Percentiles rank a stretch among this genome's conserved stretches.
Conservation (phyloP, 2,113 vertebrate species). For the Crotalus viridis region DNA sequence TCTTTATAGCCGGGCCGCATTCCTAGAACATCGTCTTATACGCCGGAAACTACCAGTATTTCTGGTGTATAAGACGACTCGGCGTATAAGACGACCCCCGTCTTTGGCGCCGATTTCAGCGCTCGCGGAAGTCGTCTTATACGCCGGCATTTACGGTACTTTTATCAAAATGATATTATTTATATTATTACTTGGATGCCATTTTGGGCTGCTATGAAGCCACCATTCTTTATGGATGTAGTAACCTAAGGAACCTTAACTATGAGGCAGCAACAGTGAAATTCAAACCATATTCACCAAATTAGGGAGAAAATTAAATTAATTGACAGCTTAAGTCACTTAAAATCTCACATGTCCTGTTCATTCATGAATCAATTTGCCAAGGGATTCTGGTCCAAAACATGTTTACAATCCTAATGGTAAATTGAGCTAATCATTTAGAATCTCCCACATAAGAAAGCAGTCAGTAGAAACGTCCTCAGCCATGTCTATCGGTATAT, state of each 20-base stretch:
- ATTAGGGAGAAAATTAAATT: background rate
- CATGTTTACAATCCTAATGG: background rate
- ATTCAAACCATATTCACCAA: background rate
- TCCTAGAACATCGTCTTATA: too few relatives aligned
- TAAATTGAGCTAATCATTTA: background rate
- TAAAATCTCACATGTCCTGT: background rate
- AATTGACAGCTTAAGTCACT: background rate
- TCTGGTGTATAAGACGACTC: too few relatives aligned
- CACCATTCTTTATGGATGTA: accelerated
- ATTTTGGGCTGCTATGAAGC: background rate
- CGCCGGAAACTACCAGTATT: too few relatives aligned
- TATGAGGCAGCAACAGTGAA: background rate
- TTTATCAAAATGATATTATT: constrained; percentile 33
- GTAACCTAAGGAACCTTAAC: background rate
- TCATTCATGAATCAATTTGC: background rate
- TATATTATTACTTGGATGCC: background rate
- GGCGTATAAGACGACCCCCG: too few relatives aligned
- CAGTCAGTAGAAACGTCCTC: background rate
- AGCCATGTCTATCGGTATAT: background rate
- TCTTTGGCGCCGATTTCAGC: too few relatives aligned
- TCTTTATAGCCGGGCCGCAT: too few relatives aligned
- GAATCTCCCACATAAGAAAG: background rate
- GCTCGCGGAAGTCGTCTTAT: too few relatives aligned
- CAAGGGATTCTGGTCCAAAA: background rate
- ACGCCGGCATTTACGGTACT: too few relatives aligned